A percentile compares a stretch with the other conserved stretches of the same genome.
These are phyloP conservation scores for Rhadina sibilatrix DNA, from an alignment of 2,113 vertebrate genomes.

Conservation along the genomic window DNA sequence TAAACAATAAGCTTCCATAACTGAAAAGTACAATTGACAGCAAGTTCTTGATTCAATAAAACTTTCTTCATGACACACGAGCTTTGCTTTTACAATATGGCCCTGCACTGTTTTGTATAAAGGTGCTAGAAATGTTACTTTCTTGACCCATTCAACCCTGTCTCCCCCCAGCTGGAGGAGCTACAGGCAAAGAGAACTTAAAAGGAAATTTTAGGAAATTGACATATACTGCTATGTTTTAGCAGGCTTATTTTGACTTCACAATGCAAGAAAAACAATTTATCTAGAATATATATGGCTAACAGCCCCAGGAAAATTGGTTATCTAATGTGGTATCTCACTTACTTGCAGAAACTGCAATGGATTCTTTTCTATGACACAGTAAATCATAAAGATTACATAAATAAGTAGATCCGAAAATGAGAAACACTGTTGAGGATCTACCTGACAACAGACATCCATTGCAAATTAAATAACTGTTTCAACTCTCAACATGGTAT, in stretches of 20 bases:
- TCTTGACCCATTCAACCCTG: neutral
- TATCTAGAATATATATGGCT: neutral
- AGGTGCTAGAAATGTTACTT: neutral
- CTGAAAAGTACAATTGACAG: neutral
- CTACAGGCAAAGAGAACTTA: neutral
- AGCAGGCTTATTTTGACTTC: neutral
- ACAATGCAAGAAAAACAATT: neutral
- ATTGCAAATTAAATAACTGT: neutral
- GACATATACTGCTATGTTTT: neutral
- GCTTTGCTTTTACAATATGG: neutral
- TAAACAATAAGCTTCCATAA: neutral
- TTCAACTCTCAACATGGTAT: neutral
- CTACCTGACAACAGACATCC: neutral
- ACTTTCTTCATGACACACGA: neutral
- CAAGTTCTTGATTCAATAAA: constrained; percentile 7
- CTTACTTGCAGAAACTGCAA: neutral
- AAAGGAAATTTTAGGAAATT: neutral
- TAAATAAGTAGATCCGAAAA: neutral
- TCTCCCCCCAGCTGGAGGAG: neutral
- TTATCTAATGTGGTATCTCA: constrained; percentile 3
- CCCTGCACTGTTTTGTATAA: neutral
- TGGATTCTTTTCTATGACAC: neutral
- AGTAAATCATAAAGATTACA: neutral
- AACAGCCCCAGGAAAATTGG: neutral
- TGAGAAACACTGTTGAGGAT: neutral